Percentiles rank a stretch among this genome's conserved stretches.
These are phyloP conservation scores for Peromyscus nudipes DNA, from an alignment of 2,797 vertebrate species.

Conservation along the genomic window DNA sequence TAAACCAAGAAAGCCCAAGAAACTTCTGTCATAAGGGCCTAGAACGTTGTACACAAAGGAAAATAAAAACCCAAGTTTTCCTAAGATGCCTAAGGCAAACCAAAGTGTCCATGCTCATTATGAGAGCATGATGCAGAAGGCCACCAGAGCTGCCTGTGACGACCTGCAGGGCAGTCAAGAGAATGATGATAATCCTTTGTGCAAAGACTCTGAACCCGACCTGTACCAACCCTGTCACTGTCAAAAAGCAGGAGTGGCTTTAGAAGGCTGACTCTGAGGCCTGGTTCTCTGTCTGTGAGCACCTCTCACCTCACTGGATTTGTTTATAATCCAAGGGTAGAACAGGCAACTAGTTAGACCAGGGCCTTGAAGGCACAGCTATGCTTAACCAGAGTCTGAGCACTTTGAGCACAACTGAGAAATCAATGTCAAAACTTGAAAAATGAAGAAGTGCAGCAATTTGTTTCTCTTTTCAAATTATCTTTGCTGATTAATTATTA, in stretches of 20 bases:
- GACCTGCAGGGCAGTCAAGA: not conserved
- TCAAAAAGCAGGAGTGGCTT: not conserved
- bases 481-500: not conserved
- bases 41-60: not conserved
- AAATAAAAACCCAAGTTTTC: not conserved
- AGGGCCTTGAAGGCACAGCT: not conserved
- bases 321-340: not conserved
- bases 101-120: not conserved
- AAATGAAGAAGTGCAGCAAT: not conserved
- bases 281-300: not conserved
- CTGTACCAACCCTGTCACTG: not conserved
- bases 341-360: not conserved
- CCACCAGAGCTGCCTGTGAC: not conserved
- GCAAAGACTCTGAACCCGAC: not conserved
- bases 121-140: not conserved
- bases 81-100: not conserved
- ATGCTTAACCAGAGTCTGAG: not conserved
- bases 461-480: not conserved
- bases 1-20: not conserved
- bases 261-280: not conserved
- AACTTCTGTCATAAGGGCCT: not conserved
- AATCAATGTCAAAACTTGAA: slow-evolving; percentile 18
- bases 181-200: not conserved
- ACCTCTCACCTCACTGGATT: not conserved
- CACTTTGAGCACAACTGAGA: not conserved